Evolutionary conservation across 2,113 vertebrate genomes (phyloP).

Genomic region (Ascaphus truei): DNA sequence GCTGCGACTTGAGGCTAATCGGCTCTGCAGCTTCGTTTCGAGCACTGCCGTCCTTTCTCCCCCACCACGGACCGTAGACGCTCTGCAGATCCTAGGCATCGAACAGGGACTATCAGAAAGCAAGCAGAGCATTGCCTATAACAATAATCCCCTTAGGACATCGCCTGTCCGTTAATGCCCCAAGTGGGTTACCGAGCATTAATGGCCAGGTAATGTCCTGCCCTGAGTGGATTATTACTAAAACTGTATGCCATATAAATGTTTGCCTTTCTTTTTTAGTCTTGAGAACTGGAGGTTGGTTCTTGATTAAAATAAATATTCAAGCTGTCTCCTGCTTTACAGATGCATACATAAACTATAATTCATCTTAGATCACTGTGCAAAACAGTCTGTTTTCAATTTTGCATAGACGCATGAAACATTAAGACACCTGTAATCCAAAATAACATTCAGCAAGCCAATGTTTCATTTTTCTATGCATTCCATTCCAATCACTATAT

Average conservation of each 20-base stretch:
- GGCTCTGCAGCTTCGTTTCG: too few species aligned
- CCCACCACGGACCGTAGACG: too few species aligned
- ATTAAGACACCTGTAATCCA: conserved; percentile 13
- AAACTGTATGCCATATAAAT: not conserved
- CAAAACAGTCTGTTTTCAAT: conserved; percentile 7
- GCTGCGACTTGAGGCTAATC: too few species aligned
- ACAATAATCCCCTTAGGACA: too few species aligned
- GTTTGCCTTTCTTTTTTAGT: not conserved
- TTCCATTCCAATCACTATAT: not conserved
- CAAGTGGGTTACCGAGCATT: not conserved
- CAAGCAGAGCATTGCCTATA: too few species aligned
- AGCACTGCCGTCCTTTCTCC: too few species aligned
- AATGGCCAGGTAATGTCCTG: not conserved
- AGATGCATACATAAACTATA: not conserved
- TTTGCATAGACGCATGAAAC: conserved; percentile 6
- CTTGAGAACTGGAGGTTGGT: not conserved
- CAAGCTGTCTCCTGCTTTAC: not conserved
- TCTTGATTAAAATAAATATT: not conserved
- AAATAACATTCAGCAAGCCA: not conserved
- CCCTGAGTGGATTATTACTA: not conserved
- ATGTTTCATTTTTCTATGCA: not conserved
- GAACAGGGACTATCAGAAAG: too few species aligned
- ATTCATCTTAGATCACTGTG: not conserved
- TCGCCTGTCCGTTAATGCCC: too few species aligned
- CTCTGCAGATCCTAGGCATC: too few species aligned